These are phyloP conservation scores for Orthosia gracilis DNA, from an alignment of 2,888 invertebrate genomes.

Conservation along the genomic window DNA sequence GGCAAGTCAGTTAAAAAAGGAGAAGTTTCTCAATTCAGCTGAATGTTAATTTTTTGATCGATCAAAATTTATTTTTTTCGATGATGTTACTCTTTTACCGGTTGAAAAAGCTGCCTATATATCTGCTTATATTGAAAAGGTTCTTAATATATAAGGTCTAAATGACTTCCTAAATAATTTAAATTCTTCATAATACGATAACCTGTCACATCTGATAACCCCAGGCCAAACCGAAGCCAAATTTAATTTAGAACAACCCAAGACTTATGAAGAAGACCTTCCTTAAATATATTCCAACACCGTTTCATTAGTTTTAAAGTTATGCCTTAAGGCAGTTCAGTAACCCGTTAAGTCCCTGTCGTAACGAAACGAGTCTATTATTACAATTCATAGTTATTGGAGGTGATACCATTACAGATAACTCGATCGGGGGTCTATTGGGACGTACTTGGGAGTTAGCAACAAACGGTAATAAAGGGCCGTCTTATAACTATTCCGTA, in stretches of 20 bases:
- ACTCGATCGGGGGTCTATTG: slow-evolving; percentile 58
- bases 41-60: too few species aligned
- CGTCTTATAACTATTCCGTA: slow-evolving; percentile 62
- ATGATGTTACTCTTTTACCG: too few species aligned
- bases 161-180: background rate
- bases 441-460: slow-evolving; percentile 66
- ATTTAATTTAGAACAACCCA: slow-evolving; percentile 17
- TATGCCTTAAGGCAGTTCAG: slow-evolving; percentile 29
- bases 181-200: background rate
- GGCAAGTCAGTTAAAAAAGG: too few species aligned
- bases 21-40: too few species aligned
- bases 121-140: background rate
- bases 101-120: too few species aligned
- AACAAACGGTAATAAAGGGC: slow-evolving; percentile 70
- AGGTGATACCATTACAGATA: slow-evolving; percentile 52
- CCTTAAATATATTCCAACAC: slow-evolving; percentile 11
- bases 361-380: slow-evolving; percentile 41
- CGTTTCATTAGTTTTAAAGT: slow-evolving; percentile 36
- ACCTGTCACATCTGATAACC: background rate
- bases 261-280: background rate
- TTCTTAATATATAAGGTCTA: background rate
- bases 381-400: slow-evolving; percentile 54
- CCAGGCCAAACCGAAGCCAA: background rate
- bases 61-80: too few species aligned
- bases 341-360: slow-evolving; percentile 38